These are phyloP conservation scores for Chloroceryle amazona DNA, from an alignment of 2,797 vertebrate species.

Conservation along the genomic window DNA sequence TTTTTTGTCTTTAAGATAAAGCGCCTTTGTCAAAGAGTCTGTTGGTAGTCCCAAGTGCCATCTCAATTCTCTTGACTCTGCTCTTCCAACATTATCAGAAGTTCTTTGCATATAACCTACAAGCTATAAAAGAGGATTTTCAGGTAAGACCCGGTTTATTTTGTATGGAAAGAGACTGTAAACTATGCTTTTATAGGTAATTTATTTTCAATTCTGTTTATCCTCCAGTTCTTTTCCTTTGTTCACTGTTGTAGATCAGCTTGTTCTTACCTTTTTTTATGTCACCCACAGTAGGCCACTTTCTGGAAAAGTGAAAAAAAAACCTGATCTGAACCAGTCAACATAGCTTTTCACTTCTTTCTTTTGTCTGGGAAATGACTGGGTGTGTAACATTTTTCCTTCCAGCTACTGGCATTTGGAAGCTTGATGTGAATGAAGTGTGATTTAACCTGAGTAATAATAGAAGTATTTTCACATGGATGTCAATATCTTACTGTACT, in stretches of 20 bases:
- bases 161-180: neutral
- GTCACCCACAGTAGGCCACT: neutral
- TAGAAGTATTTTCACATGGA: neutral
- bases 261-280: neutral
- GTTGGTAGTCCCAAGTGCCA: conserved; percentile 88
- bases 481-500: neutral
- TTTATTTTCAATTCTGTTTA: neutral
- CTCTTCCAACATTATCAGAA: conserved; percentile 91
- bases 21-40: conserved; percentile 95
- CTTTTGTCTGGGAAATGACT: neutral
- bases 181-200: neutral
- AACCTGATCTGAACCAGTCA: neutral
- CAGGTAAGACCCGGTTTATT: conserved; percentile 83
- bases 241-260: neutral
- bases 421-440: neutral
- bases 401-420: neutral
- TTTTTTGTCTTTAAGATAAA: conserved; percentile 88
- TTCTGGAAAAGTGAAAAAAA: neutral
- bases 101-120: conserved; percentile 90
- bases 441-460: neutral
- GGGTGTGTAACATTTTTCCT: neutral
- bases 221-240: neutral
- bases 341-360: neutral
- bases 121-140: conserved; percentile 86
- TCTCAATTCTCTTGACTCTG: conserved; percentile 90